Evolutionary conservation across 1,140 invertebrate genomes (phyloP), one percentile per base, ranked within the genome.

Genomic region (Cecropterus lyciades): DNA sequence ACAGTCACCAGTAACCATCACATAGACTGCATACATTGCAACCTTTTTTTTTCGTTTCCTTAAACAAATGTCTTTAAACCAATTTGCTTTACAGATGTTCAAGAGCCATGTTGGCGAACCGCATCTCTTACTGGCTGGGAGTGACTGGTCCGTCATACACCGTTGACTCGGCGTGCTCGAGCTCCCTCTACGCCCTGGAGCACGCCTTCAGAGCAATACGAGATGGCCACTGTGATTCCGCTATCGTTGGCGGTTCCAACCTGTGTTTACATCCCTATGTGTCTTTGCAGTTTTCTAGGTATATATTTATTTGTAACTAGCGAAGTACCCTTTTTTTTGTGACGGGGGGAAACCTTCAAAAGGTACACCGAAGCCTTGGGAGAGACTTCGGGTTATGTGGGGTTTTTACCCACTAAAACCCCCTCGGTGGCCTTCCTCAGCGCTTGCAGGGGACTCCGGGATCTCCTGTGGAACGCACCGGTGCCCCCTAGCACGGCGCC

Each of bases 161-260:
- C 0, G 94, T 98, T 5, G 98, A 99, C 85, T 97, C 97, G 4
- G 98, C 98, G 7, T 99, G 98, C 85, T 98, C 97, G n/a, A 98
- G 97, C 10, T 97, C 97, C 71, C 87, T 98, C 9, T 95, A 96
- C 74, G 97, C 97, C 0, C 75, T 99, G 30, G 96, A 98, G 79
- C 95, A 97, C 65, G 98, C 97, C n/a, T 95, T 96, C 76, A 93
- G 94, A 70, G 94, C 95, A 0, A 96, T 99, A 5, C 89, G 95
- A 65, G 93, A 94, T 51, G 97, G 96, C 0, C 92, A 95, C 59
- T 97, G 97, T 83, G 97, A 98, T 55, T 93, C 94, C 33, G 97
- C 97, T 0, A 94, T 99, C 52, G 97, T 99, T 0, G 97, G 95
- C 2, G 97, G 97, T 27, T 94, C 94, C n/a, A 98, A 97, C 87